Base-by-base conservation (phyloP, 92 coral and sea anemone species). In the Pocillopora meandrina region DNA sequence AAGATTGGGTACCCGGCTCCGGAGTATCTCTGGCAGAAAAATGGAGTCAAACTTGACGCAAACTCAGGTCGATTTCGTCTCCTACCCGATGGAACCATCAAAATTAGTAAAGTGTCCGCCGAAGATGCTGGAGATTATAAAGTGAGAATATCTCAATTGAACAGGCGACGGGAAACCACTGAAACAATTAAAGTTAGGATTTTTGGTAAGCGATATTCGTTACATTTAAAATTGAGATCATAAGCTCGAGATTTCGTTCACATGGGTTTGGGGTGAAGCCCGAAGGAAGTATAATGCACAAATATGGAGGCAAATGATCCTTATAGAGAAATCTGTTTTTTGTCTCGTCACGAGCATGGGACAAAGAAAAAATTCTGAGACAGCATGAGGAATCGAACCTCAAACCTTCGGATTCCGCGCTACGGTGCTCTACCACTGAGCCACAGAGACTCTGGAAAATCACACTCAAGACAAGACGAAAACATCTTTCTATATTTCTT, bases 121-220 rank as follows among this genome's bases (percentile, higher is more conserved):
- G 78, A 49, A 10, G 92, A 89, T 62, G 70, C 31, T 16, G 92
- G 92, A 20, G 81, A 89, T 52, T 89, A 67, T 55, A 89, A 75
- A 18, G 65, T 82, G 31, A 35, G 47, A 21, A 89, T 89, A 31
- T 79, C 85, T 10, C 82, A 80, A 62, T 56, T 52, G 9, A 71
- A 60, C 34, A 65, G 70, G 42, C 77, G 82, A 42, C 31, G 74
- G 56, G 73, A 78, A 11, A 49, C 66, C 18, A 58, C 56, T 23
- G 23, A 77, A 33, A 78, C 61, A n/a, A 89, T 89, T 31, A 79
- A 89, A 58, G 92, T 84, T 14, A 72, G 79, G 9, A 82, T 75
- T 33, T 69, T 84, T 77, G 92, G 92, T 89, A 47, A 83, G 13
- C 5, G 17, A 11, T 33, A 1, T 56, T 23, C 47, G 16, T 52